Conservation (phyloP, 2,113 vertebrate genomes). For the Menura novaehollandiae region DNA sequence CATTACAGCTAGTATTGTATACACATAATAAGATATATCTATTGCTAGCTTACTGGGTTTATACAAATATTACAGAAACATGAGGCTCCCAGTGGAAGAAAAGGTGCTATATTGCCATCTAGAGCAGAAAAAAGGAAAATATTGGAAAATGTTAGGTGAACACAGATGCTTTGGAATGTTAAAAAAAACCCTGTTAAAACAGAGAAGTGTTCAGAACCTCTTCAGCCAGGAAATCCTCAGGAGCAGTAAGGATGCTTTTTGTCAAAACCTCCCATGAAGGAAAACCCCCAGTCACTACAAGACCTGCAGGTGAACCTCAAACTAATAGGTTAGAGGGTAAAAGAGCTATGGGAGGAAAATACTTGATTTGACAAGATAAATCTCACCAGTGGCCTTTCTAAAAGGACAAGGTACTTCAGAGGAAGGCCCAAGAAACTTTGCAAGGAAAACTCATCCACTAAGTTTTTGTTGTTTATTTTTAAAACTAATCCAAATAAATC, state of each 20-base stretch:
- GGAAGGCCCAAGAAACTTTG: background rate
- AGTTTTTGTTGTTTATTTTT: background rate
- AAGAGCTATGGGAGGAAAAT: background rate
- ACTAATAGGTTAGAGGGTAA: background rate
- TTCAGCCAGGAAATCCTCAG: background rate
- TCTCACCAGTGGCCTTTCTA: background rate
- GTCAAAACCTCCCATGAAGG: background rate
- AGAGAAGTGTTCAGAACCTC: background rate
- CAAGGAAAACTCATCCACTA: background rate
- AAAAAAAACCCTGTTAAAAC: background rate
- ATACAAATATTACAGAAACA: constrained; percentile 13
- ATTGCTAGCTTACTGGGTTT: background rate
- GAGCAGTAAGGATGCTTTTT: background rate
- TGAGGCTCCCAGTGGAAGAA: background rate
- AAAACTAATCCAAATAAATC: background rate
- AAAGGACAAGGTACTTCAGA: background rate
- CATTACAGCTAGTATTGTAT: background rate
- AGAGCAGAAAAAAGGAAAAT: constrained; percentile 43
- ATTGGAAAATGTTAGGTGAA: background rate
- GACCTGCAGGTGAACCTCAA: background rate
- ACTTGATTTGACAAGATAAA: background rate
- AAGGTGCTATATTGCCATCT: constrained; percentile 58
- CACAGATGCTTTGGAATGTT: background rate
- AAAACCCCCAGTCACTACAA: background rate
- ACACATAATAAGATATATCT: background rate